Percentiles rank a stretch among this genome's conserved stretches.
Conservation (phyloP, 2,113 vertebrate species). For the Meles meles region DNA sequence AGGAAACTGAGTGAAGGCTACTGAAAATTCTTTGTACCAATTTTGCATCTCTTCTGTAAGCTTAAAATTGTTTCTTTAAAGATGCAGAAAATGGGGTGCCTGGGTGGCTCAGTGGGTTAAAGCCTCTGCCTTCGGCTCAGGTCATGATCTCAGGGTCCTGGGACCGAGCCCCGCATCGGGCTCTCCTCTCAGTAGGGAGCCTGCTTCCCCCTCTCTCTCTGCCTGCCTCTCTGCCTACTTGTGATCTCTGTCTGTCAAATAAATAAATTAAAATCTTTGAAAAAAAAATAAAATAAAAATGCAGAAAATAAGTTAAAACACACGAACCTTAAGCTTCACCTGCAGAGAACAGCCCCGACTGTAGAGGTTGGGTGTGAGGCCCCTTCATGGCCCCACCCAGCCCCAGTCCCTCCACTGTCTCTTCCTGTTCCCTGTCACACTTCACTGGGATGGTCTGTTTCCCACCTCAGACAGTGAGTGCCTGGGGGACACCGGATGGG, state of each 20-base stretch:
- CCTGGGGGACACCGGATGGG: not conserved
- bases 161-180: rapidly evolving
- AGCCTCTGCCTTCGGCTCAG: no score
- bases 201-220: no score
- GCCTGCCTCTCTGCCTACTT: no score
- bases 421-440: rapidly evolving
- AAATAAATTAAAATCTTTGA: no score
- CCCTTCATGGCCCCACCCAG: not conserved
- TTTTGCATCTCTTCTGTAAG: not conserved
- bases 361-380: no score
- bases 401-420: rapidly evolving
- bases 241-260: no score
- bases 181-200: no score
- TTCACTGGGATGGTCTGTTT: not conserved
- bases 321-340: not conserved
- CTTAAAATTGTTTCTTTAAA: not conserved
- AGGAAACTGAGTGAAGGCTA: not conserved
- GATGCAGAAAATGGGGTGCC: not conserved
- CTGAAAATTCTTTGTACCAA: not conserved
- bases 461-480: not conserved
- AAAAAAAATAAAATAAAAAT: not conserved
- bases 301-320: not conserved
- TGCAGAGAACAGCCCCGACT: not conserved
- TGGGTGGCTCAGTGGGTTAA: no score
- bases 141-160: no score